A percentile compares a stretch with the other conserved stretches of the same genome.
These are phyloP conservation scores for Dasysyrphus tricinctus DNA, from an alignment of 2,888 invertebrate genomes.

Conservation along the genomic window DNA sequence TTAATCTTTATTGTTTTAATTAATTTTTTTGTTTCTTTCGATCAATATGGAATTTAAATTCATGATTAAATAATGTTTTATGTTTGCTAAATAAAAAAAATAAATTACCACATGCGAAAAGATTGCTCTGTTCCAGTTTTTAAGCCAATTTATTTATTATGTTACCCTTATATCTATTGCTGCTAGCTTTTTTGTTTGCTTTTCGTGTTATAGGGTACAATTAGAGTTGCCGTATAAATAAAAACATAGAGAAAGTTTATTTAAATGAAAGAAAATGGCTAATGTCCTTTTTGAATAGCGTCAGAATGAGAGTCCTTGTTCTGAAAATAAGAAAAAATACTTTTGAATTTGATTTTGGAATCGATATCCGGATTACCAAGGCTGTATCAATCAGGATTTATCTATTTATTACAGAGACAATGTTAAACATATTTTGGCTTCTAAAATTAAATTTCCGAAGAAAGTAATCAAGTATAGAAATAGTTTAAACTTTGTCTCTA, in stretches of 20 bases:
- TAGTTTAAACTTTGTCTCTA: too few species aligned
- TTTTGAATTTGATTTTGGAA: too few species aligned
- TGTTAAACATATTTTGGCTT: too few species aligned
- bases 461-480: too few species aligned
- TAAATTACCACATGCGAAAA: constrained; percentile 51
- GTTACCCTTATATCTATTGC: not conserved
- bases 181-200: not conserved
- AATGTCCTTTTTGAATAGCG: too few species aligned
- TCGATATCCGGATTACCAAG: too few species aligned
- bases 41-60: constrained; percentile 8
- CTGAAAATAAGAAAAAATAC: too few species aligned
- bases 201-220: not conserved
- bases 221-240: not conserved
- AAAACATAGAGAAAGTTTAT: not conserved
- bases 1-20: not conserved
- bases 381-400: too few species aligned
- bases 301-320: too few species aligned
- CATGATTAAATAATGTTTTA: constrained; percentile 42
- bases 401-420: too few species aligned
- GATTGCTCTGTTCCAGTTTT: constrained; percentile 51
- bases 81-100: constrained; percentile 58
- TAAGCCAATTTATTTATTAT: not conserved
- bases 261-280: not conserved
- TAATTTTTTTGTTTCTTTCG: not conserved
- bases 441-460: too few species aligned